Evolutionary conservation across 37 sponge, comb jelly and placozoan species (phyloP).

Genomic region (Dysidea cf. avara): DNA sequence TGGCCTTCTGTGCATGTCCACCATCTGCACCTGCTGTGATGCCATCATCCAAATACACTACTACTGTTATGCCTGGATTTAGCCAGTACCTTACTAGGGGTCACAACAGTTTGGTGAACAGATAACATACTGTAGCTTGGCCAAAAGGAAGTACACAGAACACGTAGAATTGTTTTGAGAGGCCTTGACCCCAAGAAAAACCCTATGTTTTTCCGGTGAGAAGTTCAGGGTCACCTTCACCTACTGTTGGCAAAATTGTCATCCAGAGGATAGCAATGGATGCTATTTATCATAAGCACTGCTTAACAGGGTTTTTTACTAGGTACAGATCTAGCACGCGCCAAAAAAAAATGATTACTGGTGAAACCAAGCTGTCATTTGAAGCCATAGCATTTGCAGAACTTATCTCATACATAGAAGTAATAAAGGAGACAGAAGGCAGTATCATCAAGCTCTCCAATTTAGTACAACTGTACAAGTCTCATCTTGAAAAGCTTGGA

Average conservation of each 20-base stretch:
- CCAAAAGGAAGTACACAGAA: conserved; percentile 29
- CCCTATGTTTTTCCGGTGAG: not conserved
- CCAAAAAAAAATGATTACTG: too few relatives aligned
- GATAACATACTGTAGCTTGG: not conserved
- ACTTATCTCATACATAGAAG: too few relatives aligned
- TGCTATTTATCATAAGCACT: not conserved
- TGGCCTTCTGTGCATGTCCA: not conserved
- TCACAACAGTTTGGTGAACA: conserved; percentile 12
- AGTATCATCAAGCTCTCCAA: too few relatives aligned
- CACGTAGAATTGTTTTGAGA: not conserved
- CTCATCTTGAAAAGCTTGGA: too few relatives aligned
- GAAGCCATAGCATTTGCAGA: too few relatives aligned
- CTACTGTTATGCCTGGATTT: not conserved
- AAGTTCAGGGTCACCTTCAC: not conserved
- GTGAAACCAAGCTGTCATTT: too few relatives aligned
- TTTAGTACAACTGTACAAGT: too few relatives aligned
- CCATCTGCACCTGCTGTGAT: not conserved
- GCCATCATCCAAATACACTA: too few relatives aligned
- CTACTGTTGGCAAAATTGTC: not conserved
- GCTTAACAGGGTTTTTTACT: too few relatives aligned
- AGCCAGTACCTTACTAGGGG: too few relatives aligned
- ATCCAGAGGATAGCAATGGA: not conserved
- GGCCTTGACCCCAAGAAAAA: not conserved
- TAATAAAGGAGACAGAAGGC: too few relatives aligned
- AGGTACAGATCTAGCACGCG: not conserved